phyloP scores from a whole-genome alignment of 2,113 vertebrate genomes.

The Microcebus murinus region DNA sequence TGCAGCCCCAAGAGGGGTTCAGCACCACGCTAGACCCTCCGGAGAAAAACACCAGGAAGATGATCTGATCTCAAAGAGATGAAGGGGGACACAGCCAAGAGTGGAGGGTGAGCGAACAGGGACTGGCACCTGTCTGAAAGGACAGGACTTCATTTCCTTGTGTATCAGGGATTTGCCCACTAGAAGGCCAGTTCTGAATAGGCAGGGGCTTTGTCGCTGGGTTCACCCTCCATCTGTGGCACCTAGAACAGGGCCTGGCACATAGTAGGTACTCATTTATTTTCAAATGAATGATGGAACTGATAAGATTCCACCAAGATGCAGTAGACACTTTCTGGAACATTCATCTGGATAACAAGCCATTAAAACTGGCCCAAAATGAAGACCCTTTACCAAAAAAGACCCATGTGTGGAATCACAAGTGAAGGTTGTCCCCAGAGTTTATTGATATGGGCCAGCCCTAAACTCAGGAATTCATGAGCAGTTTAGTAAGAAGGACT shows the following conservation, averaged over 20 bases:
- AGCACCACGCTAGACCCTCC: background rate
- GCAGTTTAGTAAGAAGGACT: background rate
- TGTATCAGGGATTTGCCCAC: background rate
- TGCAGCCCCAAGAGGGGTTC: background rate
- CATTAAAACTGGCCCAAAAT: background rate
- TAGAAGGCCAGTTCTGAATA: background rate
- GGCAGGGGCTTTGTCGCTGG: background rate
- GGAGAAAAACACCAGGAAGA: background rate
- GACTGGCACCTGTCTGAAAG: background rate
- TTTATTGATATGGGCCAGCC: background rate
- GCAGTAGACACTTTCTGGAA: background rate
- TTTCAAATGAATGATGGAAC: conserved; percentile 3
- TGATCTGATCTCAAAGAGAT: background rate
- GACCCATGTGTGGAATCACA: background rate
- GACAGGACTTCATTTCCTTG: background rate
- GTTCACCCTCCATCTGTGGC: background rate
- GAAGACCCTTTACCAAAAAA: background rate
- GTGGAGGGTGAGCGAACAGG: background rate
- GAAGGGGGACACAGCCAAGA: background rate
- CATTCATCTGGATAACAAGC: background rate
- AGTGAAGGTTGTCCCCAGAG: background rate
- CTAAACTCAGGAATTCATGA: background rate
- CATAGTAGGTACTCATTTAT: background rate
- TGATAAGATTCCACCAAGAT: background rate
- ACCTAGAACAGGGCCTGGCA: background rate